Evolutionary conservation across 2,888 invertebrate species (phyloP).

Genomic region (Caenorhabditis japonica): DNA sequence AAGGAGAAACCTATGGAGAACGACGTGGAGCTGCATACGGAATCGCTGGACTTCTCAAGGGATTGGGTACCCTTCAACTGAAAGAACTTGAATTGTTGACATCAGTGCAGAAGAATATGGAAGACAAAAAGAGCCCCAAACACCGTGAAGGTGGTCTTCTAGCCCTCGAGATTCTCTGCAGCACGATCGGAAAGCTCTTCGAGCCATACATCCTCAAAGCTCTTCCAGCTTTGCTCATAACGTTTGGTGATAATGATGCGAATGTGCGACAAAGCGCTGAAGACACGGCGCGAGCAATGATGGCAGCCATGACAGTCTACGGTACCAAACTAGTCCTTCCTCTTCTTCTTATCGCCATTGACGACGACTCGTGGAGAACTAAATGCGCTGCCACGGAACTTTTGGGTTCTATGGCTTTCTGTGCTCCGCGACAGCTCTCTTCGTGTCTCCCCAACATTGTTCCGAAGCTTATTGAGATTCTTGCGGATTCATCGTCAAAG

Average conservation of each 20-base stretch:
- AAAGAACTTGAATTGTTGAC: conserved; percentile 91
- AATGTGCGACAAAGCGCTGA: conserved; percentile 93
- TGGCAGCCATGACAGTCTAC: conserved; percentile 92
- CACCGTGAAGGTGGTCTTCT: conserved; percentile 92
- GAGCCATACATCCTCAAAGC: conserved; percentile 96
- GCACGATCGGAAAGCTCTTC: conserved; percentile 93
- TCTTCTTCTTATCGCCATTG: conserved; percentile 89
- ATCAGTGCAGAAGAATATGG: conserved; percentile 86
- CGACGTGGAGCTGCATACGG: conserved; percentile 93
- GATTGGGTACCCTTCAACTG: conserved; percentile 92
- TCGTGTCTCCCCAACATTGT: conserved; percentile 98
- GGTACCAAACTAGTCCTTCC: conserved; percentile 97
- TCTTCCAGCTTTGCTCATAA: conserved; percentile 91
- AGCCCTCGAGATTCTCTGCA: conserved; percentile 91
- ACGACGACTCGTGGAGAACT: conserved; percentile 98
- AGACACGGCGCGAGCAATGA: conserved; percentile 82
- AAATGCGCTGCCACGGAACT: conserved; percentile 82
- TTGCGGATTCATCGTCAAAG: conserved; percentile 91
- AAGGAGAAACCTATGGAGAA: conserved; percentile 92
- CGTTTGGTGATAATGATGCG: conserved; percentile 95
- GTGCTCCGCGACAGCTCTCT: conserved; percentile 97
- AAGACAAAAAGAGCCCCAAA: conserved; percentile 95
- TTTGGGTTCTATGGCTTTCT: conserved; percentile 92
- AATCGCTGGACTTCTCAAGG: conserved; percentile 92
- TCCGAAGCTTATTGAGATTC: conserved; percentile 94